phyloP scores from a whole-genome alignment of 2,113 vertebrate genomes.

The Corvus moneduloides region DNA sequence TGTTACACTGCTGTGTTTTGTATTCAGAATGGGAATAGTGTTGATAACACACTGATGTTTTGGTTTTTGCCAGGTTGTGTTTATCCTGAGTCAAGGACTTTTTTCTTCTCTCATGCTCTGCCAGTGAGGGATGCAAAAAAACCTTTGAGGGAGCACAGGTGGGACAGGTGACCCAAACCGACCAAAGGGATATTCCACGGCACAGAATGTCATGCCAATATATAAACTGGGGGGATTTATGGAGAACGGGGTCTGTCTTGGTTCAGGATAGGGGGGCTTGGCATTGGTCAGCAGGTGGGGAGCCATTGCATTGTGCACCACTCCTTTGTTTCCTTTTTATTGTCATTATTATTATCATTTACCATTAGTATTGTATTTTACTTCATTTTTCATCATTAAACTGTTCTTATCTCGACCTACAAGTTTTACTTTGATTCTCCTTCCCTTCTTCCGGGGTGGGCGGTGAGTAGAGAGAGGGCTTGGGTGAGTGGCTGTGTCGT shows the following conservation, averaged over 20 bases:
- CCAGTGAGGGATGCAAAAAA: background rate
- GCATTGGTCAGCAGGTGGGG: background rate
- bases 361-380: background rate
- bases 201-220: accelerated
- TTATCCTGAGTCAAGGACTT: background rate
- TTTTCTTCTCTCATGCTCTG: background rate
- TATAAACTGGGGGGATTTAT: background rate
- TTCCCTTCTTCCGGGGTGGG: accelerated
- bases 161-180: background rate
- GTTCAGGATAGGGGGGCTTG: background rate
- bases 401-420: background rate
- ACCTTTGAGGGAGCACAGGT: background rate
- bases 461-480: background rate
- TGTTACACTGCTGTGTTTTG: background rate
- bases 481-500: background rate
- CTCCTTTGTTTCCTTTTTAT: background rate
- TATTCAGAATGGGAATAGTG: background rate
- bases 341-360: background rate
- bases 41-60: background rate
- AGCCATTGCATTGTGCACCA: background rate
- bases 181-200: background rate
- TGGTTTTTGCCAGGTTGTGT: background rate
- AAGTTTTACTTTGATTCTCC: background rate
- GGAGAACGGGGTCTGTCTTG: background rate
- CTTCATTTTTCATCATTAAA: background rate